Evolutionary conservation across 2,797 vertebrate genomes (phyloP), one percentile per base, ranked within the genome.

Genomic region (Cossypha dichroa): DNA sequence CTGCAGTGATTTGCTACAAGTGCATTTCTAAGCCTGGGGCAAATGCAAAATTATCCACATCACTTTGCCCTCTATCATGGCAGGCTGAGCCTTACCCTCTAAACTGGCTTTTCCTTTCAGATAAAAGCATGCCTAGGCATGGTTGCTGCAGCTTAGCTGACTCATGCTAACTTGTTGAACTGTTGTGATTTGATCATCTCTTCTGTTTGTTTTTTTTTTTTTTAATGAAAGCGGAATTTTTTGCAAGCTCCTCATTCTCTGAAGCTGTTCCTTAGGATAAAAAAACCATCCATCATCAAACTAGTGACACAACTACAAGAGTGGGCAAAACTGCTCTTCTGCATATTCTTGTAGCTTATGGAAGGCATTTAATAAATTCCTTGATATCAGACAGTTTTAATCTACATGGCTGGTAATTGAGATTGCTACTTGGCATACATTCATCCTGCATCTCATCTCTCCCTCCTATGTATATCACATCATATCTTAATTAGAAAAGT

Each of bases 401-500:
- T 94, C 79, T 84, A 86, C 67, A 41, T 48, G 80, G 56, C 66
- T 73, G 58, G 76, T 91, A 95, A 93, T 89, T 88, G 87, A 93
- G 82, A 94, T 94, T 0, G 8, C 78, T 93, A 31, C 59, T 88
- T 96, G 95, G 91, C 92, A 88, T 75, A n/a, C 69, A 83, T 87
- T 95, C 82, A 80, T 85, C 40, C 68, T 70, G 76, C 94, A 88
- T 83, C 85, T 96, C 93, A 91, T 93, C 87, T 88, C 82, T 87
- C 33, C 77, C 76, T 90, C 82, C 73, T 73, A 84, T 91, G 81
- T 75, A 69, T 85, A 94, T 85, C 89, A 75, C 68, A 95, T 89
- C 70, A 33, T 56, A 88, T 90, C 91, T 95, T 94, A 95, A 96
- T 95, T 90, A 94, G 91, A 96, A 94, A 93, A 96, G 73, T 91